Percentiles rank a stretch among this genome's conserved stretches.
These are phyloP conservation scores for Cariama cristata DNA, from an alignment of 2,113 vertebrate species.

Conservation along the genomic window DNA sequence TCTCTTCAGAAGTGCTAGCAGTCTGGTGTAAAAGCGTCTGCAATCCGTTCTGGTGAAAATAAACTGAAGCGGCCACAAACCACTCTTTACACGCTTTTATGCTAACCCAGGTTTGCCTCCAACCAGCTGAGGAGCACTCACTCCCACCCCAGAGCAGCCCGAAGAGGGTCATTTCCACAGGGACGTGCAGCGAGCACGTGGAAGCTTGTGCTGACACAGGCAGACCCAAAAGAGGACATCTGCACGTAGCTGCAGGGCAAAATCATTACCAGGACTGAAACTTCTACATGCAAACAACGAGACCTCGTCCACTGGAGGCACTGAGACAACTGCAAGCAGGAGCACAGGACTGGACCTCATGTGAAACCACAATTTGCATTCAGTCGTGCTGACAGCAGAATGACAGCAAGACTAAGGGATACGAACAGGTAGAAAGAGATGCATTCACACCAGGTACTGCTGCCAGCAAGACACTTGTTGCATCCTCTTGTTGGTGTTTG, in stretches of 20 bases:
- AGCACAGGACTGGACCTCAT: not conserved
- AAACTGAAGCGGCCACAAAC: not conserved
- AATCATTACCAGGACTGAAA: not conserved
- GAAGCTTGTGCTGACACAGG: not conserved
- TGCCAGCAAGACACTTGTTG: not conserved
- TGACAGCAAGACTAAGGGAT: not conserved
- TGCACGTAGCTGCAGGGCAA: not conserved
- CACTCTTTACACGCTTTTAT: not conserved
- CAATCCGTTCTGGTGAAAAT: not conserved
- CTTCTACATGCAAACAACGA: not conserved
- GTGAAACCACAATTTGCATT: not conserved
- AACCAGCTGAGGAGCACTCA: not conserved
- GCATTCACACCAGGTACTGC: not conserved
- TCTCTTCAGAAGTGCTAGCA: slow-evolving; percentile 44
- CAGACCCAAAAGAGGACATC: not conserved
- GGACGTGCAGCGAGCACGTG: rapidly evolving
- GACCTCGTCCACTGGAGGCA: not conserved
- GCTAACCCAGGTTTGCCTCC: not conserved
- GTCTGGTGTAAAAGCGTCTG: not conserved
- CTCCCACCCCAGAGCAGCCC: not conserved
- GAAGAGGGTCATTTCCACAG: not conserved
- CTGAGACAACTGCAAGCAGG: not conserved
- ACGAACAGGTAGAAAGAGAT: not conserved
- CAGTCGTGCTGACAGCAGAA: not conserved
- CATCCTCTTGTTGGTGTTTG: not conserved